These are phyloP conservation scores for Benitochromis conjunctus DNA, from an alignment of 2,113 vertebrate genomes.

Conservation along the genomic window DNA sequence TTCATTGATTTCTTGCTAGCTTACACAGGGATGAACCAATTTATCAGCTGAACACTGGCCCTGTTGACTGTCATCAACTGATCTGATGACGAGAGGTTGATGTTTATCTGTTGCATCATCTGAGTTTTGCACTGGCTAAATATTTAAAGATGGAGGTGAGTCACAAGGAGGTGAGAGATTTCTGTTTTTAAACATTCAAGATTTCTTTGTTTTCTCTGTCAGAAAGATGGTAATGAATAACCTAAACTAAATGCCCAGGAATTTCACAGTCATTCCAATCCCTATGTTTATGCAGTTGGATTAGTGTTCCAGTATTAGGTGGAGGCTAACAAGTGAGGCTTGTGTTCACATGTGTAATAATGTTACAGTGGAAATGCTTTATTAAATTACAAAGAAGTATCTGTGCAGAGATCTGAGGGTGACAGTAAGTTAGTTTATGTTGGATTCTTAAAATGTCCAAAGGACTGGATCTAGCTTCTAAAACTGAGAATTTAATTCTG, in stretches of 20 bases:
- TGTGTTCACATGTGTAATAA: neutral
- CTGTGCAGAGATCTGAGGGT: neutral
- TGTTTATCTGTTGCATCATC: neutral
- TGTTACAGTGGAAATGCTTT: neutral
- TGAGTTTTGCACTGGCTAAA: neutral
- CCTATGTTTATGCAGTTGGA: neutral
- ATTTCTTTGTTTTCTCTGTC: neutral
- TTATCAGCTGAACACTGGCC: neutral
- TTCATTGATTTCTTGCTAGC: neutral
- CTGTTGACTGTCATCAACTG: neutral
- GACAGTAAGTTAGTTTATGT: neutral
- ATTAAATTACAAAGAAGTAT: neutral
- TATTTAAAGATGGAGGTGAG: neutral
- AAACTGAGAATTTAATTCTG: neutral
- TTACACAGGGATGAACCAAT: neutral
- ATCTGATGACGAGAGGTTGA: neutral
- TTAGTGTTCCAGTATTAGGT: neutral
- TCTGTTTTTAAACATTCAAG: neutral
- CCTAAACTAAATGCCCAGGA: neutral
- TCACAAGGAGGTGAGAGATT: neutral
- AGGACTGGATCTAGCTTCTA: neutral
- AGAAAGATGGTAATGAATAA: neutral
- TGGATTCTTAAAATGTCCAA: neutral
- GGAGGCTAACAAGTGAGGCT: neutral
- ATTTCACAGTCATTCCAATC: neutral